A percentile compares a stretch with the other conserved stretches of the same genome.
Evolutionary conservation across 1,140 invertebrate species (phyloP).

Genomic region (Euglossa dilemma): DNA sequence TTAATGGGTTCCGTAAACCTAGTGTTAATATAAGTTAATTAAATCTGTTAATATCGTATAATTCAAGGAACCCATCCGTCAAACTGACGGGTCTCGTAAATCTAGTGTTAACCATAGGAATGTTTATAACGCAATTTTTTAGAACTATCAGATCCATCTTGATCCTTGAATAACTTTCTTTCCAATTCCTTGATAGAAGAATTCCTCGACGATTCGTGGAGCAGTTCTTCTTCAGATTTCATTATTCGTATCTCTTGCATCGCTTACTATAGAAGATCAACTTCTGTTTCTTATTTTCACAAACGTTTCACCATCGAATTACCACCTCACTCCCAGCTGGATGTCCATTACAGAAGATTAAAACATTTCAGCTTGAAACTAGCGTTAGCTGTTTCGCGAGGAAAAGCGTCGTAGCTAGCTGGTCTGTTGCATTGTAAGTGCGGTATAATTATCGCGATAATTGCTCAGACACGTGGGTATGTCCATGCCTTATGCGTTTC

Average conservation of each 20-base stretch:
- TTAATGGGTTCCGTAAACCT: no score
- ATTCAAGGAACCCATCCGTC: no score
- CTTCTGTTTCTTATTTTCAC: not conserved
- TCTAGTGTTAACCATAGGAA: no score
- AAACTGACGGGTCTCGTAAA: no score
- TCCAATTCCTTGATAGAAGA: not conserved
- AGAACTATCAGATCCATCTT: not conserved
- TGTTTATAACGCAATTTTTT: no score
- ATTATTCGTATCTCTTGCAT: not conserved
- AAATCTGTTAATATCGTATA: no score
- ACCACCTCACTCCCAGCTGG: not conserved
- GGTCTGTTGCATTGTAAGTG: slow-evolving; percentile 18
- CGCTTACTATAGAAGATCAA: not conserved
- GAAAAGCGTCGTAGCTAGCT: not conserved
- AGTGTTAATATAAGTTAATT: no score
- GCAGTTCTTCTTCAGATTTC: not conserved
- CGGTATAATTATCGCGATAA: slow-evolving; percentile 37
- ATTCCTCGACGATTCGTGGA: no score
- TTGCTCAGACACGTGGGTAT: slow-evolving; percentile 14
- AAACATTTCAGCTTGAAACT: slow-evolving; percentile 6
- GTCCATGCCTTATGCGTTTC: slow-evolving; percentile 19
- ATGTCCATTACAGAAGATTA: slow-evolving; percentile 1
- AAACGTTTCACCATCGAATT: not conserved
- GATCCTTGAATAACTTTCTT: not conserved
- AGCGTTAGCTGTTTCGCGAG: not conserved